Conservation (phyloP, 1,140 invertebrate genomes). For the Nasonia giraulti region DNA sequence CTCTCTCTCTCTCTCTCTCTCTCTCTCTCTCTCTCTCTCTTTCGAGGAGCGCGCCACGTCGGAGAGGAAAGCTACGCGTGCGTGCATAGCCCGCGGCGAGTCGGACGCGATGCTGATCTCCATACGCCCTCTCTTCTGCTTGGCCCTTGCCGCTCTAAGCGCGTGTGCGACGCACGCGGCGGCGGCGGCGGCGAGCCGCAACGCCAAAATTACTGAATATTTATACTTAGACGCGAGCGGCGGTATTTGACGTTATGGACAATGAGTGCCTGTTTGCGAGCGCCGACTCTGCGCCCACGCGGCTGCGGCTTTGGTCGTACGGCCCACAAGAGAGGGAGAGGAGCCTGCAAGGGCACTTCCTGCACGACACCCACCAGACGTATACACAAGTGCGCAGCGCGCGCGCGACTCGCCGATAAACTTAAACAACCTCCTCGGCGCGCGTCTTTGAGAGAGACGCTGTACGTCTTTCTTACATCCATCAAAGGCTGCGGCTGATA, state of each 20-base stretch:
- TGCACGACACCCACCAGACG: constrained; percentile 26
- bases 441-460: too few relatives aligned
- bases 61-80: neutral
- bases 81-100: constrained; percentile 21
- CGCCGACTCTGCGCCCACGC: constrained; percentile 39
- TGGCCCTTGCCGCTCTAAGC: too few relatives aligned
- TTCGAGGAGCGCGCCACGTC: too few relatives aligned
- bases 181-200: neutral
- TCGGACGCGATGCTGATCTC: constrained; percentile 50
- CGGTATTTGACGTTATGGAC: constrained; percentile 54
- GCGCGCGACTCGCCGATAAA: constrained; percentile 3
- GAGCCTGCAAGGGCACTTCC: neutral
- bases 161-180: too few relatives aligned
- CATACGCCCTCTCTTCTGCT: constrained; percentile 41
- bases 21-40: neutral
- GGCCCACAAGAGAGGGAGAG: neutral
- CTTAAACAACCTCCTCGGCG: neutral
- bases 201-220: constrained; percentile 57
- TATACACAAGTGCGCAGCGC: neutral
- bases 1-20: neutral
- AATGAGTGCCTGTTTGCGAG: constrained; percentile 53
- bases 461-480: neutral
- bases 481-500: neutral
- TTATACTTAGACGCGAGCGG: constrained; percentile 46
- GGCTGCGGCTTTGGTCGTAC: neutral